Evolutionary conservation across 2,888 invertebrate genomes (phyloP).

Genomic region (Geophilus truncorum): DNA sequence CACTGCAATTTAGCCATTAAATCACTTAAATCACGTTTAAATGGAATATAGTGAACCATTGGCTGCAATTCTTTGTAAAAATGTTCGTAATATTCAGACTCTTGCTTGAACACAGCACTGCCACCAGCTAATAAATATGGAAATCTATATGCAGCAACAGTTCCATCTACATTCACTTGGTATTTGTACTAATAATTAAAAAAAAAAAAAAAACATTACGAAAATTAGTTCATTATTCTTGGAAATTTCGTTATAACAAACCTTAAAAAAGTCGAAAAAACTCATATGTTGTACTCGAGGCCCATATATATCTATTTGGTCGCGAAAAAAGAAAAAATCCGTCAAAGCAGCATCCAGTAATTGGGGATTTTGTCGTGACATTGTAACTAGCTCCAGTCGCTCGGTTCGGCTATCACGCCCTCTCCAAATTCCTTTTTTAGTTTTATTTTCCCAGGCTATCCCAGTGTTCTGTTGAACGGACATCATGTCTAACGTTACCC

Average conservation of each 20-base stretch:
- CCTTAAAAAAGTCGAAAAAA: slow-evolving; percentile 91
- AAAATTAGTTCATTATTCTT: not conserved
- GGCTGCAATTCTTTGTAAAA: slow-evolving; percentile 75
- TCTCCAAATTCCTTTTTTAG: slow-evolving; percentile 77
- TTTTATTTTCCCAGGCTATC: slow-evolving; percentile 66
- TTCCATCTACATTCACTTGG: slow-evolving; percentile 89
- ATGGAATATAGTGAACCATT: slow-evolving; percentile 75
- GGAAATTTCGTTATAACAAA: slow-evolving; percentile 52
- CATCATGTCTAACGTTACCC: slow-evolving; percentile 81
- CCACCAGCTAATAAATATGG: slow-evolving; percentile 87
- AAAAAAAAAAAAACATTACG: slow-evolving; percentile 26
- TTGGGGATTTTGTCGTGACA: slow-evolving; percentile 68
- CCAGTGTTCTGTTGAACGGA: slow-evolving; percentile 76
- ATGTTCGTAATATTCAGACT: slow-evolving; percentile 90
- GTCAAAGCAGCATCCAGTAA: slow-evolving; percentile 87
- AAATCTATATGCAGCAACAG: slow-evolving; percentile 90
- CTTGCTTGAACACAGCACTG: slow-evolving; percentile 82
- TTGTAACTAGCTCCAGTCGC: slow-evolving; percentile 72
- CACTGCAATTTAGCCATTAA: slow-evolving; percentile 70
- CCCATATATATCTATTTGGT: slow-evolving; percentile 77
- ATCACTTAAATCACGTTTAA: slow-evolving; percentile 73
- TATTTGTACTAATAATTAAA: slow-evolving; percentile 72
- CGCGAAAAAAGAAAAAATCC: slow-evolving; percentile 90
- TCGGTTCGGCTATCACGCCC: slow-evolving; percentile 86
- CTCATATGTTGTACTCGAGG: slow-evolving; percentile 77